Conservation (phyloP, 2,113 vertebrate species). For the Nesoenas mayeri region DNA sequence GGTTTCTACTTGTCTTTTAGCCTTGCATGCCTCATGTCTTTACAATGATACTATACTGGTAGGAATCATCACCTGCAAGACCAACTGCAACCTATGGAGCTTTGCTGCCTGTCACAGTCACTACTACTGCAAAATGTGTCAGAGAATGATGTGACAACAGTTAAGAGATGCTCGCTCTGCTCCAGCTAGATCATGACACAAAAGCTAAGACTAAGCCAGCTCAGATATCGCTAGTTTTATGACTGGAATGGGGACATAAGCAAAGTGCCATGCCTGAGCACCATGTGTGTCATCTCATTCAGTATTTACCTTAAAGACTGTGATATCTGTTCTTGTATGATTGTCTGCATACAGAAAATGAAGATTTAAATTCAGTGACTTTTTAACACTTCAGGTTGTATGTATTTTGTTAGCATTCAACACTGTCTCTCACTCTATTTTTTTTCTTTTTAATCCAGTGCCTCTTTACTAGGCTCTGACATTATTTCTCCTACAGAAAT, state of each 20-base stretch:
- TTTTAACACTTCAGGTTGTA: neutral
- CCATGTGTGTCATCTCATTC: neutral
- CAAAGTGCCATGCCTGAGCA: neutral
- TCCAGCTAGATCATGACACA: neutral
- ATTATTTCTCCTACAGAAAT: neutral
- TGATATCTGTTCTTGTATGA: neutral
- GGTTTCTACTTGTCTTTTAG: neutral
- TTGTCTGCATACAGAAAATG: neutral
- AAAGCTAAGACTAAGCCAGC: neutral
- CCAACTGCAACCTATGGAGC: too few species aligned
- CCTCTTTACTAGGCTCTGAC: neutral
- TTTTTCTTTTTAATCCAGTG: neutral
- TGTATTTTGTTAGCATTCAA: neutral
- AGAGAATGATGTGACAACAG: neutral
- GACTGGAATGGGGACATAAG: neutral
- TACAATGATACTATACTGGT: neutral
- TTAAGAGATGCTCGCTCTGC: neutral
- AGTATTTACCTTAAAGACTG: neutral
- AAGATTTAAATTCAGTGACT: neutral
- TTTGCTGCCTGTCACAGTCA: neutral
- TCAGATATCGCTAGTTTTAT: neutral
- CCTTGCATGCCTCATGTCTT: neutral
- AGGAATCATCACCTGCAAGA: neutral
- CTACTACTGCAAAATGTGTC: neutral
- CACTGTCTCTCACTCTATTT: rapidly evolving